Percentiles rank a stretch among this genome's conserved stretches.
These are phyloP conservation scores for Falco novaeseelandiae DNA, from an alignment of 2,797 vertebrate species.

Conservation along the genomic window DNA sequence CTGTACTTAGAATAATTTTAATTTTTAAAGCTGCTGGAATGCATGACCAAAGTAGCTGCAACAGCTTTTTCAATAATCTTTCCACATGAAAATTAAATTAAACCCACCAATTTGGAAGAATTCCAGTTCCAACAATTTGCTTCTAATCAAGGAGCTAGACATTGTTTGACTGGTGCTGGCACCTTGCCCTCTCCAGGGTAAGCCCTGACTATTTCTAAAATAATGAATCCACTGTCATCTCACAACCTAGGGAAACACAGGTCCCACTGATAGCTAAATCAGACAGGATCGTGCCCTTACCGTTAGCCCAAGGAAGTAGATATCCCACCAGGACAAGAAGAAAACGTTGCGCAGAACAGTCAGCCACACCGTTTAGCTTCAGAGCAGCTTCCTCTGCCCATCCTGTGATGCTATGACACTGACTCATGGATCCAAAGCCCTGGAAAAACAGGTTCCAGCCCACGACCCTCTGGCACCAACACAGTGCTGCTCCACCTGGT, in stretches of 20 bases:
- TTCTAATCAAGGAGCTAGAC: background rate
- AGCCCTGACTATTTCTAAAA: background rate
- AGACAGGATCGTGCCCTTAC: rapidly evolving
- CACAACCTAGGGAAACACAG: background rate
- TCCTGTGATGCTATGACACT: rapidly evolving
- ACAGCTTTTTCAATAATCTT: background rate
- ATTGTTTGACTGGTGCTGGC: background rate
- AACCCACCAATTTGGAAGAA: background rate
- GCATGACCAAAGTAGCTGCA: background rate
- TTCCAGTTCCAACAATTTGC: background rate
- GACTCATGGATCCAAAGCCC: background rate
- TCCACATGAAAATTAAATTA: background rate
- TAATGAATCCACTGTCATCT: background rate
- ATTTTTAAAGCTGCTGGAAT: background rate
- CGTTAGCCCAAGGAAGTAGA: background rate
- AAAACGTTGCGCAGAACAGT: rapidly evolving
- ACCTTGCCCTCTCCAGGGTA: background rate
- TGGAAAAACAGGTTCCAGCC: background rate
- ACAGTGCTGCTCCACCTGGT: background rate
- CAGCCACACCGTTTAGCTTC: background rate
- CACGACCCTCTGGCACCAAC: rapidly evolving
- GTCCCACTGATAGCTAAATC: rapidly evolving
- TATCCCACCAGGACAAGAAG: background rate
- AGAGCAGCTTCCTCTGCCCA: background rate
- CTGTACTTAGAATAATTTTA: background rate